These are phyloP conservation scores for Eidolon dupreanum DNA, from an alignment of 2,797 vertebrate species.

Conservation along the genomic window DNA sequence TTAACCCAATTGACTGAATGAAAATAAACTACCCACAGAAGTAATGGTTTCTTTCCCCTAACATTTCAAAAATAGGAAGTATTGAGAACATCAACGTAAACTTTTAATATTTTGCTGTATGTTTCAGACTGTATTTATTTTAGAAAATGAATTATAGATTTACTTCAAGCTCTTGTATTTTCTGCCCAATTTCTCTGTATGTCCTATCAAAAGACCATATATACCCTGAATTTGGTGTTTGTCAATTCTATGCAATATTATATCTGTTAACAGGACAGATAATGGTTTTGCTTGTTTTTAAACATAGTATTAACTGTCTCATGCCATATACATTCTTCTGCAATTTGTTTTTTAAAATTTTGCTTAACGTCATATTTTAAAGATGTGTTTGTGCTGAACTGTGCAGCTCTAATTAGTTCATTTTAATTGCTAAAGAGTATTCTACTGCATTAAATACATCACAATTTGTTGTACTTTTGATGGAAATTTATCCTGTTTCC, in stretches of 20 bases:
- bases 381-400: not conserved
- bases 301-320: not conserved
- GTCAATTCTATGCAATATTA: not conserved
- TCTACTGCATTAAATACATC: not conserved
- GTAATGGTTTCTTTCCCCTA: not conserved
- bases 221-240: not conserved
- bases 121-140: not conserved
- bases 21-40: not conserved
- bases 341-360: not conserved
- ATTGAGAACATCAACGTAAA: not conserved
- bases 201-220: not conserved
- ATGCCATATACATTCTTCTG: not conserved
- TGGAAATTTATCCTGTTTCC: not conserved
- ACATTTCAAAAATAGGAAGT: not conserved
- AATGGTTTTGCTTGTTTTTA: not conserved
- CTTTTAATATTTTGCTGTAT: not conserved
- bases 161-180: not conserved
- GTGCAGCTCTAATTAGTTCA: not conserved
- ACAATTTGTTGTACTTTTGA: not conserved
- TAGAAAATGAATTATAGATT: not conserved
- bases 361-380: slow-evolving; percentile 17
- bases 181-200: not conserved
- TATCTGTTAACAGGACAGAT: not conserved
- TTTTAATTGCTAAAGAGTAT: not conserved
- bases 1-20: not conserved